These are phyloP conservation scores for Serilophus lunatus DNA, from an alignment of 2,113 vertebrate genomes.

Conservation along the genomic window DNA sequence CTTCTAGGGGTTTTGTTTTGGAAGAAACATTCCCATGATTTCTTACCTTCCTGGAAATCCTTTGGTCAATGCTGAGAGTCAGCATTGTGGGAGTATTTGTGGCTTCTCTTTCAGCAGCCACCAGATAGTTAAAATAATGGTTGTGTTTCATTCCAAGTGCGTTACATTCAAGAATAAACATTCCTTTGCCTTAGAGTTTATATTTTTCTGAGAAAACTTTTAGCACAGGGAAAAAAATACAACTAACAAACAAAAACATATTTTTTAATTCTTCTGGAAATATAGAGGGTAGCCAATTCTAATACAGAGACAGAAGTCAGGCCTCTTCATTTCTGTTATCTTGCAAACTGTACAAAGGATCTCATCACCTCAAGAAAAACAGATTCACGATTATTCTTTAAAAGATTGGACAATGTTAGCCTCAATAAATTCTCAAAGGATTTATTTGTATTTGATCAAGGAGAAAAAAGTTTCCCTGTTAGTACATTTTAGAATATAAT, in stretches of 20 bases:
- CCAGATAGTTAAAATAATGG: neutral
- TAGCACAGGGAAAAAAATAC: neutral
- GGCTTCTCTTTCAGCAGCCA: neutral
- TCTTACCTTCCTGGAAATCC: neutral
- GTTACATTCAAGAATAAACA: neutral
- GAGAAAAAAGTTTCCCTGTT: rapidly evolving
- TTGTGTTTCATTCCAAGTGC: neutral
- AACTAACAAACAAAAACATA: neutral
- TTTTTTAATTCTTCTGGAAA: neutral
- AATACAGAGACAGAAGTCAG: neutral
- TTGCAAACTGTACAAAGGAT: neutral
- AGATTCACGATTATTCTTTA: neutral
- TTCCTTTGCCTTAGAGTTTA: neutral
- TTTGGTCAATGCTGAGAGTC: neutral
- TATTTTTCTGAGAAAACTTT: neutral
- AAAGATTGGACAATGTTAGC: neutral
- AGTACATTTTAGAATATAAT: neutral
- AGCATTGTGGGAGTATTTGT: neutral
- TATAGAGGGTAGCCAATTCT: neutral
- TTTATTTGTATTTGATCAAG: neutral
- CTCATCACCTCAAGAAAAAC: neutral
- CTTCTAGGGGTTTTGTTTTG: neutral
- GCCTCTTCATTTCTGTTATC: neutral
- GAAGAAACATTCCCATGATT: neutral
- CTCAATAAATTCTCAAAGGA: neutral